Evolutionary conservation across 2,113 vertebrate species (phyloP), one percentile per base, ranked within the genome.

Genomic region (Furnarius figulus): DNA sequence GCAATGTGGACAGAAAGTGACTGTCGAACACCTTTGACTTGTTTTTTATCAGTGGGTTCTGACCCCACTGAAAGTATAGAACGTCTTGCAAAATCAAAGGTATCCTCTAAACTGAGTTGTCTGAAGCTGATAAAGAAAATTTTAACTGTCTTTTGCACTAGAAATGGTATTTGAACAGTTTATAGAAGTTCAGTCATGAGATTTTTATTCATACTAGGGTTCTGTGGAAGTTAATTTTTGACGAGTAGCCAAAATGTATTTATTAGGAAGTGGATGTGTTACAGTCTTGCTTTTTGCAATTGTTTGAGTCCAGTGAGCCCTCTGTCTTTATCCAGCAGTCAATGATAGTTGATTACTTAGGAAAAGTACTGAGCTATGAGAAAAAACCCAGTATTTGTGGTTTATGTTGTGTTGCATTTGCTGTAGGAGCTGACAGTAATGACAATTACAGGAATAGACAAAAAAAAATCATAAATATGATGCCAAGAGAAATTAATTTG

Each of bases 51-150:
- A 3, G 96, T 98, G 98, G 99, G 98, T 3, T 99, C 98, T 8
- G 98, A 99, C 88, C 98, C 98, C 25, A 98, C 98, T 3, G 98
- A 99, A 95, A 98, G 98, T 89, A 98, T 98, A 56, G 98, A 98
- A 97, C 95, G 95, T 42, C 97, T 99, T 37, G 98, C 98, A 91
- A 98, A 98, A 95, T 97, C 86, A 63, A 99, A 98, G 98, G 98
- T 98, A 97, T 33, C 8, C 11, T 78, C 35, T 53, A 65, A 73
- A 42, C 15, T 62, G 33, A 63, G 8, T 49, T 83, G 80, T 4
- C 55, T 90, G 63, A 22, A 90, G 33, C 22, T 63, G 14, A 42
- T 87, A 58, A 86, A 89, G 46, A 55, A 2, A 44, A 50, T 61
- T 89, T 44, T 40, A 79, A 52, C 52, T 72, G 27, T 53, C 19